Percentiles rank a stretch among this genome's conserved stretches.
phyloP scores from a whole-genome alignment of 2,797 vertebrate genomes.

The Argyrosomus regius region DNA sequence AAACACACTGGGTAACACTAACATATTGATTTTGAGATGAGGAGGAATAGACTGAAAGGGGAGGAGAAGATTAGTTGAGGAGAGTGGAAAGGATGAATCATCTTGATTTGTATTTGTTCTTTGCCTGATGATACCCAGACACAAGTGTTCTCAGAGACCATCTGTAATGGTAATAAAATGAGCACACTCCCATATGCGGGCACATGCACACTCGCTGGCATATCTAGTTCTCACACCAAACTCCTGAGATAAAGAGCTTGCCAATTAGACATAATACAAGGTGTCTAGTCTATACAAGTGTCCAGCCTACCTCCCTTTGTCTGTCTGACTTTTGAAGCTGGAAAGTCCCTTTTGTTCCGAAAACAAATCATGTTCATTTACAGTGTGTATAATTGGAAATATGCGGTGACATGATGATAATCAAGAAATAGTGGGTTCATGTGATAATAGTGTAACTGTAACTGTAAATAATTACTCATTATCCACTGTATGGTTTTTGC shows the following conservation, averaged over 20 bases:
- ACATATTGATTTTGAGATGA: constrained; percentile 46
- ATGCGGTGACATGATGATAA: neutral
- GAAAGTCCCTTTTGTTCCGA: neutral
- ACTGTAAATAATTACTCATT: neutral
- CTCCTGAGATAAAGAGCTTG: constrained; percentile 16
- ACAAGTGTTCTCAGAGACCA: constrained; percentile 25
- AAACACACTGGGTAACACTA: constrained; percentile 7
- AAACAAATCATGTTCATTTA: neutral
- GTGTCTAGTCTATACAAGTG: constrained; percentile 16
- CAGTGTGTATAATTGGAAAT: neutral
- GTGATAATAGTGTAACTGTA: too few relatives aligned
- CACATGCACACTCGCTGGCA: constrained; percentile 2
- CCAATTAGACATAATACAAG: constrained; percentile 27
- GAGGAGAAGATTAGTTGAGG: constrained; percentile 12
- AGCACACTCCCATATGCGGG: neutral
- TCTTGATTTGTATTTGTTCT: constrained; percentile 48
- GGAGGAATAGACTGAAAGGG: neutral
- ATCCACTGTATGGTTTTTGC: neutral
- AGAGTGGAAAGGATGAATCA: constrained; percentile 27
- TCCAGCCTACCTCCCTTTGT: neutral
- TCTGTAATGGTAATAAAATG: constrained; percentile 47
- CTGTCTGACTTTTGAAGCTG: neutral
- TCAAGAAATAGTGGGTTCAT: neutral
- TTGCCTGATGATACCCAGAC: constrained; percentile 32
- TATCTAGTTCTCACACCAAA: constrained; percentile 3